A percentile compares a stretch with the other conserved stretches of the same genome.
These are phyloP conservation scores for Salvelinus alpinus DNA, from an alignment of 2,113 vertebrate species.

Conservation along the genomic window DNA sequence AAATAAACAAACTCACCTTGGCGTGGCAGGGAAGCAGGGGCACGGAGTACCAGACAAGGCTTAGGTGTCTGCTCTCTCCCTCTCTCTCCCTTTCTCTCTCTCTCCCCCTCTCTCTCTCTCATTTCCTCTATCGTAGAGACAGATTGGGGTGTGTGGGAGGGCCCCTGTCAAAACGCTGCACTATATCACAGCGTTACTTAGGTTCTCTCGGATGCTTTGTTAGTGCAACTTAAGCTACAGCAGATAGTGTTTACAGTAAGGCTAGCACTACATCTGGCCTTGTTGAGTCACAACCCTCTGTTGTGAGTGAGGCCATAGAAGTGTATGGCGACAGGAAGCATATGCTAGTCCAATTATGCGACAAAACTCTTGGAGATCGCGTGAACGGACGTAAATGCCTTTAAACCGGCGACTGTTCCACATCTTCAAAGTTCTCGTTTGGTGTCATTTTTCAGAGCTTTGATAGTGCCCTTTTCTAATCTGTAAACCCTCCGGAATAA, in stretches of 20 bases:
- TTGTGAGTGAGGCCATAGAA: background rate
- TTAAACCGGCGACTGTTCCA: too few relatives aligned
- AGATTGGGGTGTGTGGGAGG: slow-evolving; percentile 28
- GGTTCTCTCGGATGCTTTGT: background rate
- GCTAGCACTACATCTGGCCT: background rate
- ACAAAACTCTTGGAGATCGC: background rate
- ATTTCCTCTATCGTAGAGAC: background rate
- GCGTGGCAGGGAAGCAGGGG: background rate
- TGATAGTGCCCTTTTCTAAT: background rate
- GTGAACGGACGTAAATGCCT: background rate
- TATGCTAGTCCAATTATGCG: background rate
- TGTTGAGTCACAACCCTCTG: background rate
- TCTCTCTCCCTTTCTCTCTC: background rate
- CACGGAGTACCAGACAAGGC: background rate
- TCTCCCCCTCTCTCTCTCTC: background rate
- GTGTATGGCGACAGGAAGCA: background rate
- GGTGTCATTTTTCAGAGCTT: background rate
- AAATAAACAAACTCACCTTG: slow-evolving; percentile 57
- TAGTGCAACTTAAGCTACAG: background rate
- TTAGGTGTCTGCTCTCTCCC: background rate
- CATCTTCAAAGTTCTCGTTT: background rate
- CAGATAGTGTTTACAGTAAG: background rate
- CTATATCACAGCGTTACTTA: background rate
- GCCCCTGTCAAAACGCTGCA: background rate
- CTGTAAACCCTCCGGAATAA: background rate